Base-by-base conservation (phyloP, 2,888 invertebrate species). In the Sesamia inferens region DNA sequence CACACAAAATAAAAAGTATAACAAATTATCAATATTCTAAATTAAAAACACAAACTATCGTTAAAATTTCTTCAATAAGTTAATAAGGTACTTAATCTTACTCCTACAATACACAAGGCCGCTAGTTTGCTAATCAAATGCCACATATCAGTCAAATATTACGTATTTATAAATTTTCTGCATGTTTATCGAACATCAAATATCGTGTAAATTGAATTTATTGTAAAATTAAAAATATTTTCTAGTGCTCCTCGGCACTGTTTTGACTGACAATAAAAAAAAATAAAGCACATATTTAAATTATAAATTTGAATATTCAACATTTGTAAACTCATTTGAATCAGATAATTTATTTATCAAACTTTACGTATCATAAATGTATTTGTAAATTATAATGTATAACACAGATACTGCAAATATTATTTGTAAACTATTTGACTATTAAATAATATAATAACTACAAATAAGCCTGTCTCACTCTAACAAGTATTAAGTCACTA, bases 81-180 rank as follows among this genome's bases (percentile, higher is more conserved):
- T 85, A 86, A 78, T 85, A 81, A 79, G 78, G 78, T 85, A 86
- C 82, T 78, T 81, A 80, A 72, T 58, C 81, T 83, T 80, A 80
- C 10, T 74, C 65, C 72, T 83, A 78, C 16, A 74, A 78, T 80
- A 82, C 55, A 74, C 68, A 82, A 84, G 83, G 81, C 83, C 78
- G 68, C 76, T 78, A 78, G 62, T 78, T 73, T 55, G 31, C 73
- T 78, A 82, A n/a, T 68, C 68, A 76, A 83, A 85, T 85, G 81
- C 83, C 64, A 67, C 16, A 44, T 62, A 54, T 83, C 78, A 84
- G 79, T 77, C 81, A 74, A 68, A 69, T 61, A 54, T 65, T 62
- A 39, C 14, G 19, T 64, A 13, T 62, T 58, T 79, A 68, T 65
- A 5, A 59, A 62, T 55, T 10, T 68, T 44, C 7, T 67, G 16